phyloP scores from a whole-genome alignment of 2,888 invertebrate genomes.

The Autographa gamma region DNA sequence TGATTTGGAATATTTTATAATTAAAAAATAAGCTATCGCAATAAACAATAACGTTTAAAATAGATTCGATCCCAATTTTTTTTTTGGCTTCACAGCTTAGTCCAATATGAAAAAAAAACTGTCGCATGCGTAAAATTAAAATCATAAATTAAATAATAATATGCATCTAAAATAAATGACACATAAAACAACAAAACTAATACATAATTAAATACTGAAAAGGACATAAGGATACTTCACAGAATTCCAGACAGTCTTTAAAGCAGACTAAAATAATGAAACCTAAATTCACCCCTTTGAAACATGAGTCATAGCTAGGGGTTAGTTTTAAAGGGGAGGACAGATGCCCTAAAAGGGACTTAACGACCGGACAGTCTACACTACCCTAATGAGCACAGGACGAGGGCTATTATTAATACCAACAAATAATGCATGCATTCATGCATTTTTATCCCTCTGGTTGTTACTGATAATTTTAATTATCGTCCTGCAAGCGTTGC shows the following conservation, averaged over 20 bases:
- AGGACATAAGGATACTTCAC: constrained; percentile 9
- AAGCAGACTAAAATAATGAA: constrained; percentile 23
- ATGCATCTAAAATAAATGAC: background rate
- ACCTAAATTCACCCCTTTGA: constrained; percentile 22
- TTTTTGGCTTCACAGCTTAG: no score
- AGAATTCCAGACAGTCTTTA: constrained; percentile 16
- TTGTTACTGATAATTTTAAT: constrained; percentile 2
- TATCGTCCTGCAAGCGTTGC: background rate
- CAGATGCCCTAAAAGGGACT: constrained; percentile 28
- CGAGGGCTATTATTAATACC: constrained; percentile 21
- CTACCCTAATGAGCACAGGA: constrained; percentile 29
- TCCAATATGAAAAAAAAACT: no score
- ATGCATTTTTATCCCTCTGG: background rate
- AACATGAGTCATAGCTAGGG: constrained; percentile 47
- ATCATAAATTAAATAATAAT: background rate
- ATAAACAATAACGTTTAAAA: no score
- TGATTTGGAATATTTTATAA: no score
- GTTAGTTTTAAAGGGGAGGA: constrained; percentile 35
- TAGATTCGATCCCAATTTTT: no score
- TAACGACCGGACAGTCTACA: constrained; percentile 36
- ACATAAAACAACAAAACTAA: background rate
- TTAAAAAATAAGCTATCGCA: no score
- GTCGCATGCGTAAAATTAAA: background rate
- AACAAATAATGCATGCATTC: constrained; percentile 7
- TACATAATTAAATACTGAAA: background rate